Evolutionary conservation across 2,888 invertebrate species (phyloP), one percentile per base, ranked within the genome.

Genomic region (Dolomedes plantarius): DNA sequence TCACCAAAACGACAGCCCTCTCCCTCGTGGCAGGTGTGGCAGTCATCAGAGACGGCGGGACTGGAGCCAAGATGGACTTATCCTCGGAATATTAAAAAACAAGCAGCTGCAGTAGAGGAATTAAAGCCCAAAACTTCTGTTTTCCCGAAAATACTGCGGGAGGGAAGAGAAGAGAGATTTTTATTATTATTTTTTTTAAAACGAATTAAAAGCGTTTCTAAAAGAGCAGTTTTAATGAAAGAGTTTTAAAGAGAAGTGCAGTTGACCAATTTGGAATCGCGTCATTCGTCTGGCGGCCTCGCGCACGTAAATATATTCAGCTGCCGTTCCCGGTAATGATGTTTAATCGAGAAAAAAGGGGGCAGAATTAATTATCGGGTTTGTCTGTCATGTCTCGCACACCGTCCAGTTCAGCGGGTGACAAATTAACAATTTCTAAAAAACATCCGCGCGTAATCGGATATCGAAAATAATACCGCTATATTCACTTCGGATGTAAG

Each of bases 391-490:
- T 9, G 6, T 46, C 16, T 46, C 41, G 16, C 9, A 16, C 41
- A 46, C 41, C 9, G 46, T 16, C 2, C 41, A 11, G 16, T 2
- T 16, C 41, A 11, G 41, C 9, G 41, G 46, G 23, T 56, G 56
- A 56, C 23, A 56, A 56, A 56, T 56, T 56, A 56, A 56, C 23
- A 56, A 11, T n/a, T 46, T 46, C 41, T 41, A 46, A 46, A n/a
- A 46, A 46, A 46, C 41, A 46, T 46, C 41, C 41, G 41, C 16
- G 41, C 16, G 41, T 11, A 46, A 46, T 46, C 16, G 41, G 41
- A 46, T 46, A 46, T 46, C 41, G 41, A 16, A 46, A 46, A 46
- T 46, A 46, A 46, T 46, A 46, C 41, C n/a, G 16, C 41, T 41
- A 46, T 46, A 46, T 46, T 46, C 16, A 13, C 6, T 46, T 46